A percentile compares a stretch with the other conserved stretches of the same genome.
Evolutionary conservation across 2,888 invertebrate genomes (phyloP).

Genomic region (Celastrina argiolus): DNA sequence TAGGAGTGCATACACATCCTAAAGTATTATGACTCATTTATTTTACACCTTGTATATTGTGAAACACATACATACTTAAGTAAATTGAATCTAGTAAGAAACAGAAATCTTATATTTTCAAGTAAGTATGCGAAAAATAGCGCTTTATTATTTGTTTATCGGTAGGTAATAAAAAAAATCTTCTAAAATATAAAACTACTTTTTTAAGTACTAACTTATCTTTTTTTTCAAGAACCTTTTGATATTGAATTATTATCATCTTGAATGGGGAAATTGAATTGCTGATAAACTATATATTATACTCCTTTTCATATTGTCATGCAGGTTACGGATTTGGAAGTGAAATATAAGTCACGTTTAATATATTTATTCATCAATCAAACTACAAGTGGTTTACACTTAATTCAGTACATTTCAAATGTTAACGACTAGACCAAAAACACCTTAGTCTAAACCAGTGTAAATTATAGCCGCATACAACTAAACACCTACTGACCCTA

Average conservation of each 20-base stretch:
- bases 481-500: not conserved
- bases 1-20: too few relatives aligned
- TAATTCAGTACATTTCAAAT: conserved; percentile 32
- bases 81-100: too few relatives aligned
- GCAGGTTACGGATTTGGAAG: not conserved
- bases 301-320: not conserved
- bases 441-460: conserved; percentile 33
- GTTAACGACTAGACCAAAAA: conserved; percentile 42
- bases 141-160: not conserved
- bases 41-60: too few relatives aligned
- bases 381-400: conserved; percentile 34
- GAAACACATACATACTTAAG: too few relatives aligned
- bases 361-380: conserved; percentile 30
- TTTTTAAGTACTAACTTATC: not conserved
- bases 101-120: too few relatives aligned
- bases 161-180: not conserved
- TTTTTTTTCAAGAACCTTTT: not conserved
- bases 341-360: conserved; percentile 3
- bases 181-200: not conserved
- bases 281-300: too few relatives aligned
- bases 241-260: not conserved
- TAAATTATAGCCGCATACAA: conserved; percentile 16
- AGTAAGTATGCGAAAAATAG: not conserved
- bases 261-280: not conserved
- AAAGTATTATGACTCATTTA: too few relatives aligned